A percentile compares a stretch with the other conserved stretches of the same genome.
Evolutionary conservation across 2,113 vertebrate genomes (phyloP).

Genomic region (Rhea americana): DNA sequence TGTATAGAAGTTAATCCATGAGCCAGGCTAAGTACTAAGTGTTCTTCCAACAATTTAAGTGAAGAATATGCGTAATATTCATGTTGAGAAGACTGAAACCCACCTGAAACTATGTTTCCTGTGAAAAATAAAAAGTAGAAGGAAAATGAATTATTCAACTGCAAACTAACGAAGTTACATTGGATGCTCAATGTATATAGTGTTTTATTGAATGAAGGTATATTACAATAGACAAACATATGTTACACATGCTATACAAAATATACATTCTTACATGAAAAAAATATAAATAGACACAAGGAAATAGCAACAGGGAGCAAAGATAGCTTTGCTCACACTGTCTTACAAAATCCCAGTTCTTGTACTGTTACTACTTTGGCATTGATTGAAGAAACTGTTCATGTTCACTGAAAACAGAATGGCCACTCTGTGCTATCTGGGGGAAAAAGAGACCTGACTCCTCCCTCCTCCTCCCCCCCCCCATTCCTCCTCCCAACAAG

Average conservation of each 20-base stretch:
- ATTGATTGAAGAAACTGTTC: not conserved
- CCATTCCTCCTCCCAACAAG: not conserved
- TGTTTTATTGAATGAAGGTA: slow-evolving; percentile 75
- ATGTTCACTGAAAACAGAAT: not conserved
- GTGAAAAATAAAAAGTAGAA: not conserved
- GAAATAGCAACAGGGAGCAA: slow-evolving; percentile 48
- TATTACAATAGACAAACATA: slow-evolving; percentile 74
- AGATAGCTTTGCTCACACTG: slow-evolving; percentile 20
- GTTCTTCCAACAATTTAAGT: not conserved
- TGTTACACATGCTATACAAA: slow-evolving; percentile 81
- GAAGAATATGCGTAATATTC: no score
- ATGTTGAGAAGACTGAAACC: not conserved
- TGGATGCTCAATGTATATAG: not conserved
- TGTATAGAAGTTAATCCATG: not conserved
- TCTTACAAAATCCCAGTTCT: not conserved
- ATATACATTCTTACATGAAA: slow-evolving; percentile 78
- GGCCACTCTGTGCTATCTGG: not conserved
- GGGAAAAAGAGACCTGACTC: not conserved
- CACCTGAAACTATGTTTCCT: not conserved
- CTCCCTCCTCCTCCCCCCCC: no score
- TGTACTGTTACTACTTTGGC: slow-evolving; percentile 6
- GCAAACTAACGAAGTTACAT: not conserved
- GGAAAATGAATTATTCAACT: not conserved
- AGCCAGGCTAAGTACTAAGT: not conserved
- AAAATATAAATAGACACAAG: slow-evolving; percentile 76